Conservation (phyloP, 2,888 invertebrate species). For the Euplagia quadripunctaria region DNA sequence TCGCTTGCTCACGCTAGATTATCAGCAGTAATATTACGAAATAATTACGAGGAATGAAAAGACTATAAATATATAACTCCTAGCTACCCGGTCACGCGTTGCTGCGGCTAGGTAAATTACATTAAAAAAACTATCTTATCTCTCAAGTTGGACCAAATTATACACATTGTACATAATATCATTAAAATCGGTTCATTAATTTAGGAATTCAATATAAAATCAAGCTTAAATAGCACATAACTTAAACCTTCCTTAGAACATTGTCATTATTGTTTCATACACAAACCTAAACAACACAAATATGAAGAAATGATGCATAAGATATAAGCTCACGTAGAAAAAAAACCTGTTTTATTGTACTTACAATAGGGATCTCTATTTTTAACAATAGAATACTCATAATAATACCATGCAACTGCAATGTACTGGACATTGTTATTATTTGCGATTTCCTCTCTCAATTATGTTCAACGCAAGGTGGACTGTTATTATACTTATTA, state of each 20-base stretch:
- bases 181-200: too few relatives aligned
- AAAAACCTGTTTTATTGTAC: neutral
- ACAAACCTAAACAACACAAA: neutral
- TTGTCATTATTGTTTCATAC: too few relatives aligned
- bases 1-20: too few relatives aligned
- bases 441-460: constrained; percentile 50
- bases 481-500: constrained; percentile 23
- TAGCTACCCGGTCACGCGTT: too few relatives aligned
- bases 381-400: constrained; percentile 18
- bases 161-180: too few relatives aligned
- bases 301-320: neutral
- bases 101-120: too few relatives aligned
- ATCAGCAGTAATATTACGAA: neutral
- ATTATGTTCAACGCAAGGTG: constrained; percentile 33
- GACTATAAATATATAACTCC: too few relatives aligned
- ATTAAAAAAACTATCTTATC: too few relatives aligned
- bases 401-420: constrained; percentile 15
- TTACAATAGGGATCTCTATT: constrained; percentile 22
- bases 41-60: neutral
- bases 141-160: too few relatives aligned
- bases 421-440: constrained; percentile 47
- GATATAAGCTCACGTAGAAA: neutral
- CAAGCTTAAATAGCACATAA: too few relatives aligned
- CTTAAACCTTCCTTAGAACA: too few relatives aligned
- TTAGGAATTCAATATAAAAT: too few relatives aligned